A percentile compares a stretch with the other conserved stretches of the same genome.
Evolutionary conservation across 2,797 vertebrate species (phyloP).

Genomic region (Tenualosa ilisha): DNA sequence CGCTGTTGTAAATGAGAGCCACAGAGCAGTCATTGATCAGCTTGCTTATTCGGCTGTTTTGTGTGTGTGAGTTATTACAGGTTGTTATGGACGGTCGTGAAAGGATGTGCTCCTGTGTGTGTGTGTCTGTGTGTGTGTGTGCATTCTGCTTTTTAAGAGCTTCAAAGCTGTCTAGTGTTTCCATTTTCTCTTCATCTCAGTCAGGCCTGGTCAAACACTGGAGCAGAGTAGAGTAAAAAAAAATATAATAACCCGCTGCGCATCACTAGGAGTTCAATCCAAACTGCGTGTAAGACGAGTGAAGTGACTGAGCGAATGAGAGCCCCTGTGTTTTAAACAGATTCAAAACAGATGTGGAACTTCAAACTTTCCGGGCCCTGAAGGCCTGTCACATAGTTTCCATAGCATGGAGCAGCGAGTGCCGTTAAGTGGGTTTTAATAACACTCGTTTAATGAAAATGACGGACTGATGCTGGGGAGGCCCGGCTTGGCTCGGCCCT

Average conservation of each 20-base stretch:
- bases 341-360: conserved; percentile 68
- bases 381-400: conserved; percentile 63
- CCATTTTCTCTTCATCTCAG: conserved; percentile 23
- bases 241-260: not conserved
- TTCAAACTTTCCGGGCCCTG: conserved; percentile 52
- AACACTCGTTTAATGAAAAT: conserved; percentile 68
- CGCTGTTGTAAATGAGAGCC: not conserved
- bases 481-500: not conserved
- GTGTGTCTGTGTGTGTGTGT: not conserved
- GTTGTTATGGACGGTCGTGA: not conserved
- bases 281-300: conserved; percentile 43
- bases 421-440: conserved; percentile 72
- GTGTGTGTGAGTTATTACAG: not conserved
- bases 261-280: conserved; percentile 7
- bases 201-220: not conserved
- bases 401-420: conserved; percentile 58
- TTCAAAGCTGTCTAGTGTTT: conserved; percentile 13
- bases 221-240: not conserved
- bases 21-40: not conserved
- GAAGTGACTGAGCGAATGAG: conserved; percentile 44
- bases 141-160: not conserved
- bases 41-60: conserved; percentile 19
- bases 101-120: not conserved
- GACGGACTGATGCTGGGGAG: conserved; percentile 59
- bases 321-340: conserved; percentile 50